A percentile compares a stretch with the other conserved stretches of the same genome.
Conservation (phyloP, 1,140 invertebrate species). For the Euura lappo region DNA sequence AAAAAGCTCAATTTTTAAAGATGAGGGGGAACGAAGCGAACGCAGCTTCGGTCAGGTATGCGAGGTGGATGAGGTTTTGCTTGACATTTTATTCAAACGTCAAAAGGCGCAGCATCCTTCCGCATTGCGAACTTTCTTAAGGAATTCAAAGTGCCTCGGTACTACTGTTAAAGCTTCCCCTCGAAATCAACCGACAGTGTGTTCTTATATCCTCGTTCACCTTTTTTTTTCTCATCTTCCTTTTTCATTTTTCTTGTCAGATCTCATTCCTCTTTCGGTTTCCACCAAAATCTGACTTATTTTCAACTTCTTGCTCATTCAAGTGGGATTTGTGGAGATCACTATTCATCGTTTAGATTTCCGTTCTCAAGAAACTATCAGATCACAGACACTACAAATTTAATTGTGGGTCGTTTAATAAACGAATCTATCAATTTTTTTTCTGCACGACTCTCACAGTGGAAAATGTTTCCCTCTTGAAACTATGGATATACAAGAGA, state of each 20-base stretch:
- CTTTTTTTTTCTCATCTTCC: background rate
- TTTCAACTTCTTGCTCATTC: background rate
- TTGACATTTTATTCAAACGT: slow-evolving; percentile 5
- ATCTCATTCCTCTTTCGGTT: slow-evolving; percentile 2
- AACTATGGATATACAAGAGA: no score
- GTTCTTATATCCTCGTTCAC: background rate
- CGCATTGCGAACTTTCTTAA: slow-evolving; percentile 3
- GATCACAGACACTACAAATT: no score
- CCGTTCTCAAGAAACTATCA: no score
- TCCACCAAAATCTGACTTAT: background rate
- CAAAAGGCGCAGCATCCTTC: slow-evolving; percentile 5
- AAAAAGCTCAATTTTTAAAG: background rate
- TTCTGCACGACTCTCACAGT: no score
- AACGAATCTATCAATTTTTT: no score
- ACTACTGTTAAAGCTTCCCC: background rate
- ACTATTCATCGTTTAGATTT: background rate
- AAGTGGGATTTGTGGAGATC: background rate
- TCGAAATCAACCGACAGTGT: background rate
- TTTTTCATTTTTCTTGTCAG: background rate
- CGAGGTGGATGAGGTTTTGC: slow-evolving; percentile 4
- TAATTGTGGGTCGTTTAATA: no score
- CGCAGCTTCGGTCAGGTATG: background rate
- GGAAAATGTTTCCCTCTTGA: no score
- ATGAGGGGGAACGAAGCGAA: no score
- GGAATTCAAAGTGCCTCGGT: background rate